Percentiles rank a stretch among this genome's conserved stretches.
Evolutionary conservation across 2,888 invertebrate genomes (phyloP).

Genomic region (Trichopria drosophilae): DNA sequence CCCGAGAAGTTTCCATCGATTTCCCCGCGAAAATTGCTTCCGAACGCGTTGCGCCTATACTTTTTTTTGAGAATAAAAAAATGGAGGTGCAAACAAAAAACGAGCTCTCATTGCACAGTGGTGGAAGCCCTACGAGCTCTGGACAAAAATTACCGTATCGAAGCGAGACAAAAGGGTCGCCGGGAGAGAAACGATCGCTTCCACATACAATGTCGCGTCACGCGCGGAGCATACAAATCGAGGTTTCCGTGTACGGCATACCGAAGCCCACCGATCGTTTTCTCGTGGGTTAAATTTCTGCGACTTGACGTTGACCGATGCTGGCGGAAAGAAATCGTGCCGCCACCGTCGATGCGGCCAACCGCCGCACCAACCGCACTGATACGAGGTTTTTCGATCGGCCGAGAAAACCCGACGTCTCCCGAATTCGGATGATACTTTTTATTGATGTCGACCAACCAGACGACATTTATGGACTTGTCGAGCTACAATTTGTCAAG

Average conservation of each 20-base stretch:
- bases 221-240: slow-evolving; percentile 51
- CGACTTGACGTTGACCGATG: slow-evolving; percentile 55
- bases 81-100: too few species aligned
- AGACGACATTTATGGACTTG: too few species aligned
- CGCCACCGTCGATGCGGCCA: slow-evolving; percentile 32
- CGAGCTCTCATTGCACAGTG: too few species aligned
- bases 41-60: too few species aligned
- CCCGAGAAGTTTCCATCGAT: too few species aligned
- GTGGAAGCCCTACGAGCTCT: slow-evolving; percentile 29
- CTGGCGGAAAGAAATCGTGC: slow-evolving; percentile 50
- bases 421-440: too few species aligned
- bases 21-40: too few species aligned
- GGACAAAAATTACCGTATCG: slow-evolving; percentile 39
- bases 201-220: slow-evolving; percentile 43
- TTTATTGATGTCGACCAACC: too few species aligned
- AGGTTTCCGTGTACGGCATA: slow-evolving; percentile 43
- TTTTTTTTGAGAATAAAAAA: too few species aligned
- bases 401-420: too few species aligned
- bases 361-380: slow-evolving; percentile 11
- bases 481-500: too few species aligned
- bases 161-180: slow-evolving; percentile 41
- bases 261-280: slow-evolving; percentile 35
- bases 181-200: slow-evolving; percentile 44
- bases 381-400: too few species aligned
- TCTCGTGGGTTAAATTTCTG: slow-evolving; percentile 54